phyloP scores from a whole-genome alignment of 2,797 vertebrate species.

The Channallabes apus region DNA sequence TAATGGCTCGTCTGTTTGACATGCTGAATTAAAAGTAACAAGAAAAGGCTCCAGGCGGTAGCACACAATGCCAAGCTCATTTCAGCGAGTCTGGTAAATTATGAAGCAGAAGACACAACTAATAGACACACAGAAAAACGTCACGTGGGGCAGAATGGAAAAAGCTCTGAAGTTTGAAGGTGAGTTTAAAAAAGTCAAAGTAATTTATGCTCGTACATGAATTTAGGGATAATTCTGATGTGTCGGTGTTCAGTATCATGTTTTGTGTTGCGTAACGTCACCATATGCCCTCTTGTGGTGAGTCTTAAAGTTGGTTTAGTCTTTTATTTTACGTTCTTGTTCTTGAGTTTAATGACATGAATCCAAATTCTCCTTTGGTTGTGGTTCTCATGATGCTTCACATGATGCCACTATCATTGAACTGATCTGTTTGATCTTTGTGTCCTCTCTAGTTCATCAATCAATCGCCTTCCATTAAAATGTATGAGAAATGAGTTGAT shows the following conservation, averaged over 20 bases:
- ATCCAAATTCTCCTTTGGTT: too few species aligned
- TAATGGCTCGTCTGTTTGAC: slow-evolving; percentile 12
- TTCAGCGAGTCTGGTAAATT: background rate
- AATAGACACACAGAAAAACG: slow-evolving; percentile 5
- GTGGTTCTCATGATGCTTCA: too few species aligned
- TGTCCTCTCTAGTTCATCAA: background rate
- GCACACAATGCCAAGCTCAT: background rate
- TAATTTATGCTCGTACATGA: background rate
- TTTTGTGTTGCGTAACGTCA: background rate
- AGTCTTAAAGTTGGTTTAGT: background rate
- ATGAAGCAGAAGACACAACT: background rate
- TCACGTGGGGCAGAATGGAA: background rate
- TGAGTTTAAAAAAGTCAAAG: background rate
- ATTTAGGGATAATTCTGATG: background rate
- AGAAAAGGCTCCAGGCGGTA: slow-evolving; percentile 9
- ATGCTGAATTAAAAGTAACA: slow-evolving; percentile 7
- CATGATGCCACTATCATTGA: background rate
- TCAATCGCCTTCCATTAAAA: background rate
- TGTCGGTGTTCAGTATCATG: background rate
- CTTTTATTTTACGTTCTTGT: background rate
- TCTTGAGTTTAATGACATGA: background rate
- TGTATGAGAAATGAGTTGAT: background rate
- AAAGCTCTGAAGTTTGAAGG: background rate
- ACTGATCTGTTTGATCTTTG: background rate
- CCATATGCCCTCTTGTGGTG: background rate